Evolutionary conservation across 2,113 vertebrate genomes (phyloP), one percentile per base, ranked within the genome.

Genomic region (Solea senegalensis): DNA sequence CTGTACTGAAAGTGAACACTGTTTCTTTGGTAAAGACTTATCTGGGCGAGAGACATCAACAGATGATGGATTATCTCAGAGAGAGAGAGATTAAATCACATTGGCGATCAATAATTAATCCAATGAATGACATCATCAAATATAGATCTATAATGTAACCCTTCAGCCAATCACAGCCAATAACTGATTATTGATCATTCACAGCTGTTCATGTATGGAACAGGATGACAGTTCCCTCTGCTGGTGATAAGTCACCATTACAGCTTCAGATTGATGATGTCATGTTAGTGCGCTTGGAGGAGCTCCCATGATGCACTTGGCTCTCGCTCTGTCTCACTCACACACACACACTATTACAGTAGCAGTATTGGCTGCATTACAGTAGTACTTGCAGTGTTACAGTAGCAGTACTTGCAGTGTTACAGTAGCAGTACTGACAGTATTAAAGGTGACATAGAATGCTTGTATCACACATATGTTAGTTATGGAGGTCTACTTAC

Each of bases 51-150:
- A 50, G 39, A 61, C 27, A 26, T 16, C 10, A 10, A 66, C 78
- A 75, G 72, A 74, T 40, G 66, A 69, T 15, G 61, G 78, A 74
- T 80, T 75, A 80, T 62, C 78, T 41, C 54, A 0, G 39, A 16
- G 10, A 48, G 41, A 28, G 14, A 34, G 39, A 34, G 45, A 15
- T 3, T 16, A 16, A 50, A 15, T 50, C 14, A 16, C 49, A 50
- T 48, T 34, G 8, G 14, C 12, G 4, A 48, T 48, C 45, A 48
- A 14, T 48, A 12, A 48, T 48, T 1, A 48, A 13, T 48, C 11
- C 45, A 48, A 12, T 14, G 12, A 10, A 12, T 5, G 14, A 48
- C 10, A 10, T 48, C 1, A 48, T 48, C 12, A 13, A 11, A 3
- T 46, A 46, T 6, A 8, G 1, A 46, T 12, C 3, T 45, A 11